Evolutionary conservation across 2,888 invertebrate genomes (phyloP).

Genomic region (Choreutis nemorana): DNA sequence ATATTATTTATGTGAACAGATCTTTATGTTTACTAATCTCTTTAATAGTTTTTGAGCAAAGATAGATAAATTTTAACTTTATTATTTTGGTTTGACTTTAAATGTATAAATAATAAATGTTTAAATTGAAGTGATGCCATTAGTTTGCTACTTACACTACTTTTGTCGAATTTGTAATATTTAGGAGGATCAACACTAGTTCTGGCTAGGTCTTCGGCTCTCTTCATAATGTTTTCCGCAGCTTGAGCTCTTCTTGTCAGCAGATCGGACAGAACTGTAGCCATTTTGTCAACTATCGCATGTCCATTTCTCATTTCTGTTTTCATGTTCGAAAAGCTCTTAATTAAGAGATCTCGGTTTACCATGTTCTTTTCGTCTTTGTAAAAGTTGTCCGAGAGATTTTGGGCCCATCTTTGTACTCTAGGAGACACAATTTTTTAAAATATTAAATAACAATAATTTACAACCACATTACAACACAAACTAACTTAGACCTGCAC

Average conservation of each 20-base stretch:
- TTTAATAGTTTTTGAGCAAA: too few relatives aligned
- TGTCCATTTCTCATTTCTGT: conserved; percentile 36
- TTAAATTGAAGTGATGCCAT: too few relatives aligned
- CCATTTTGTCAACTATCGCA: conserved; percentile 38
- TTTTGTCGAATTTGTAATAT: conserved; percentile 33
- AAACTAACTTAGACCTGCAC: too few relatives aligned
- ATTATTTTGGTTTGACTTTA: neutral
- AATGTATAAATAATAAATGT: too few relatives aligned
- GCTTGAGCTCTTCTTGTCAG: conserved; percentile 30
- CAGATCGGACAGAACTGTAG: conserved; percentile 29
- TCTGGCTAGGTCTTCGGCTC: conserved; percentile 37
- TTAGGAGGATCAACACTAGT: conserved; percentile 18
- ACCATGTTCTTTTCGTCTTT: conserved; percentile 36
- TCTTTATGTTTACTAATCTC: too few relatives aligned
- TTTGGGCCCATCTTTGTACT: conserved; percentile 40
- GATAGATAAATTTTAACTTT: too few relatives aligned
- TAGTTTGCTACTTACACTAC: conserved; percentile 39
- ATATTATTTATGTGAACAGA: too few relatives aligned
- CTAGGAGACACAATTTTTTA: too few relatives aligned
- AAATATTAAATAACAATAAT: too few relatives aligned
- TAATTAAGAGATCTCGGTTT: conserved; percentile 28
- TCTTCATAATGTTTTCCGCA: conserved; percentile 41
- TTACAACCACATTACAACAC: too few relatives aligned
- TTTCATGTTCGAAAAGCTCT: conserved; percentile 34
- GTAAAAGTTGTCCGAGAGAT: conserved; percentile 30